Evolutionary conservation across 2,888 invertebrate genomes (phyloP), one percentile per base, ranked within the genome.

Genomic region (Enchytraeus crypticus): DNA sequence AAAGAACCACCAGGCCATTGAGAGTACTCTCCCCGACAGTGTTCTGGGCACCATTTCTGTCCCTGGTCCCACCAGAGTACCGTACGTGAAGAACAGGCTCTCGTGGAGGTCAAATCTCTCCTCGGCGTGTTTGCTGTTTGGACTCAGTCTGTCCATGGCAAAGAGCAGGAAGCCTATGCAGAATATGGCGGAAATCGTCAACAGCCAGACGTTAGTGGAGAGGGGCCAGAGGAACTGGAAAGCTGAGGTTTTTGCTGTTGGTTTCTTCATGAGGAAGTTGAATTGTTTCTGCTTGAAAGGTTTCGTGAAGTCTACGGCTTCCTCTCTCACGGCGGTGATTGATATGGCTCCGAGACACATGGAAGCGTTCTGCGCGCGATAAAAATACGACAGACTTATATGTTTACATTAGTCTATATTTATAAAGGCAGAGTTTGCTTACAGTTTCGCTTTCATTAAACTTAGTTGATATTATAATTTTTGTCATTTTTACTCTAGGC

Each of bases 1-100:
- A 64, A 77, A 76, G 63, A 77, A 77, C 75, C 77, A 77, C 74
- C 77, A 75, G 23, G 76, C 72, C 26, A 73, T 73, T 2, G 74
- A 74, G n/a, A 77, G 64, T 30, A 77, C 72, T 18, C 76, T 68
- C 0, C 76, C 76, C 21, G 64, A 65, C 1, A 55, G 38, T 2
- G 64, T 66, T 26, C 66, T 26, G n/a, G 66, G 66, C 2, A 62
- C 56, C 46, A 62, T 54, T 43, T 66, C 66, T 1, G 62, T 65
- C 5, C 65, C 68, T 27, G 74, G 76, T 64, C 76, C 75, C 11
- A 77, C 69, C 49, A 76, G 64, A 4, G 76, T 74, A 1, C 75
- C 77, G 61, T 76, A 74, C 47, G 74, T 74, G 64, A 77, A 77
- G 76, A 76, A 76, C 59, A 75, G 72, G 64, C 75, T 73, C 62